Conservation (phyloP, 2,888 invertebrate genomes). For the Pyrochroa serraticornis region DNA sequence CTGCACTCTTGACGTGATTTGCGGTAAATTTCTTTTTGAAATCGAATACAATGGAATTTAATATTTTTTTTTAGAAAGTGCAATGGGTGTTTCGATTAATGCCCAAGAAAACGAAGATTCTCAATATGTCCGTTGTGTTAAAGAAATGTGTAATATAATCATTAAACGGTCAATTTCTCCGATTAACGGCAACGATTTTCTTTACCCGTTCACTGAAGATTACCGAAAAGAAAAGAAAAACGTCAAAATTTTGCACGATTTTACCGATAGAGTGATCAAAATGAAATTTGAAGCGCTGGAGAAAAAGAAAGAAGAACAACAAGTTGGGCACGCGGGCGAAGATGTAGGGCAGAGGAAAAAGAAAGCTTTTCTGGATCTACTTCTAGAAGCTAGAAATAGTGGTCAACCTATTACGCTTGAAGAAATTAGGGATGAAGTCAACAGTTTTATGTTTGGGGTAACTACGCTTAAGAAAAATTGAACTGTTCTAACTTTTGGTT, state of each 20-base stretch:
- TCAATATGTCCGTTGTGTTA: constrained; percentile 21
- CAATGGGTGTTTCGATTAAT: constrained; percentile 77
- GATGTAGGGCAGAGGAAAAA: constrained; percentile 19
- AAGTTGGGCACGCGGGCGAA: neutral
- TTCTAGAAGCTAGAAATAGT: constrained; percentile 15
- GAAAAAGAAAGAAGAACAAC: neutral
- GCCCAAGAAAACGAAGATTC: constrained; percentile 23
- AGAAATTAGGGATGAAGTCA: constrained; percentile 26
- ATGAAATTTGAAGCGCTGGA: constrained; percentile 7
- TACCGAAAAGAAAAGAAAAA: constrained; percentile 11
- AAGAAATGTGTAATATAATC: constrained; percentile 22
- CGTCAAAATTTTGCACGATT: constrained; percentile 14
- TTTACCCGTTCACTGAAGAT: constrained; percentile 20
- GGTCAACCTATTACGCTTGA: constrained; percentile 13
- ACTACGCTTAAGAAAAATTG: neutral
- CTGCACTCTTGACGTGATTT: constrained; percentile 68
- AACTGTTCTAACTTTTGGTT: neutral
- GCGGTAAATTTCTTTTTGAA: constrained; percentile 58
- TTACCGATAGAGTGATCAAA: constrained; percentile 16
- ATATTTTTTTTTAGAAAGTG: constrained; percentile 68
- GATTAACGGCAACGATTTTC: constrained; percentile 12
- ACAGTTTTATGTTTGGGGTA: constrained; percentile 24
- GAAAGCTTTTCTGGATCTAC: constrained; percentile 18
- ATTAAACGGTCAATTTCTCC: constrained; percentile 17
- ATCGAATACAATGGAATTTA: neutral